Conservation (phyloP, 1,140 invertebrate species). For the Pseudachorutes palmiensis region DNA sequence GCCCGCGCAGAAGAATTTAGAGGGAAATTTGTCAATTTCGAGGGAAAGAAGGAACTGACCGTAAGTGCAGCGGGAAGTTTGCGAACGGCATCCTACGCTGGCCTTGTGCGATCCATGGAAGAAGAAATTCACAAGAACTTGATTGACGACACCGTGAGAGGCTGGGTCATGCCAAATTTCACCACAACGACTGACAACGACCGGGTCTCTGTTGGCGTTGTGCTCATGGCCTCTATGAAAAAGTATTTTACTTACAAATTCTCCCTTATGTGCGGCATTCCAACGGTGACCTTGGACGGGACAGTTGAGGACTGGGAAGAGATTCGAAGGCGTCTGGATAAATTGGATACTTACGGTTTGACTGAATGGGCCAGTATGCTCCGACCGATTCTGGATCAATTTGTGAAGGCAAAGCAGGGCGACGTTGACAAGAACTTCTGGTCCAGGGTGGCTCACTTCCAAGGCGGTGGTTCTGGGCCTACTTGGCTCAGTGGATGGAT, state of each 20-base stretch:
- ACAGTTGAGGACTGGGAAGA: slow-evolving; percentile 18
- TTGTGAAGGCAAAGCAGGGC: slow-evolving; percentile 21
- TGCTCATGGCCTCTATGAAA: slow-evolving; percentile 26
- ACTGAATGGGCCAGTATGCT: slow-evolving; percentile 19
- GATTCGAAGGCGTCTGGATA: slow-evolving; percentile 13
- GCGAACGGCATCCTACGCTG: slow-evolving; percentile 3
- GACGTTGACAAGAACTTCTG: slow-evolving; percentile 21
- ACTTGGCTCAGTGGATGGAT: slow-evolving; percentile 19
- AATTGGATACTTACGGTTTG: slow-evolving; percentile 18
- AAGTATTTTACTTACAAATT: slow-evolving; percentile 21
- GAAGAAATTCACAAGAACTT: slow-evolving; percentile 16
- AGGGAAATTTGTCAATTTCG: slow-evolving; percentile 21
- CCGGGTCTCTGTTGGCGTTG: slow-evolving; percentile 17
- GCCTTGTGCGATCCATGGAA: slow-evolving; percentile 6
- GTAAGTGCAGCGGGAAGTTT: slow-evolving; percentile 3
- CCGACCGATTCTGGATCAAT: slow-evolving; percentile 26
- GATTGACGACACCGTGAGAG: slow-evolving; percentile 3
- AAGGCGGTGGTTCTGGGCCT: slow-evolving; percentile 8
- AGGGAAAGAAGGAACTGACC: slow-evolving; percentile 16
- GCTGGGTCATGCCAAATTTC: slow-evolving; percentile 21
- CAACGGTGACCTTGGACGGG: slow-evolving; percentile 23
- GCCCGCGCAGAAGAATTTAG: slow-evolving; percentile 18
- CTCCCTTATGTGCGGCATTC: slow-evolving; percentile 21
- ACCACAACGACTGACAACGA: slow-evolving; percentile 17
- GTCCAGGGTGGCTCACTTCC: slow-evolving; percentile 12